These are phyloP conservation scores for Arremon aurantiirostris DNA, from an alignment of 2,797 vertebrate genomes.

Conservation along the genomic window DNA sequence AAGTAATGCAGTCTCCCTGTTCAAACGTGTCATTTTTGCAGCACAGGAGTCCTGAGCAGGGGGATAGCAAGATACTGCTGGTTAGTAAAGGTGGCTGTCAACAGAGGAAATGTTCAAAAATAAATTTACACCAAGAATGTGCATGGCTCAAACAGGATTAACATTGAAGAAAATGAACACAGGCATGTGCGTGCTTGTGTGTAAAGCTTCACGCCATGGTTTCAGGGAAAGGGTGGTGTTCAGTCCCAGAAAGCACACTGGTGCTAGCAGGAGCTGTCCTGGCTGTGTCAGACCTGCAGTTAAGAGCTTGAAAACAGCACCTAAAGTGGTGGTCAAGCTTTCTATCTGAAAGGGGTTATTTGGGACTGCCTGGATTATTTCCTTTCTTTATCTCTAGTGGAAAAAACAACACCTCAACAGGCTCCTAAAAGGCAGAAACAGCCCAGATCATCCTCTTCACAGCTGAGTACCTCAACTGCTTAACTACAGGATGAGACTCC, in stretches of 20 bases:
- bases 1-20: background rate
- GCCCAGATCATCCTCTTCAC: background rate
- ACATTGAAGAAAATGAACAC: background rate
- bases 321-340: background rate
- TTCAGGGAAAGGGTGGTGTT: background rate
- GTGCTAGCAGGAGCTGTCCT: background rate
- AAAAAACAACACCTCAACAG: background rate
- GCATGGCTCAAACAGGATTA: background rate
- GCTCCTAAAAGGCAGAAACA: background rate
- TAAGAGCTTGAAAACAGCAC: background rate
- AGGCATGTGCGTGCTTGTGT: background rate
- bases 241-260: background rate
- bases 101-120: background rate
- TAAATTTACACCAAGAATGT: background rate
- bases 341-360: background rate
- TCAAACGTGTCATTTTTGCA: background rate
- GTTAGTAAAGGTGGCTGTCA: background rate
- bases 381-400: background rate
- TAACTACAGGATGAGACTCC: background rate
- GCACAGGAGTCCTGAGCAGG: background rate
- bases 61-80: rapidly evolving
- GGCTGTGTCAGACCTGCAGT: background rate
- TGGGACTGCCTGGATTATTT: background rate
- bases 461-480: background rate
- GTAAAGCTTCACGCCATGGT: background rate